phyloP scores from a whole-genome alignment of 2,113 vertebrate species.

The Sisor rabdophorus region DNA sequence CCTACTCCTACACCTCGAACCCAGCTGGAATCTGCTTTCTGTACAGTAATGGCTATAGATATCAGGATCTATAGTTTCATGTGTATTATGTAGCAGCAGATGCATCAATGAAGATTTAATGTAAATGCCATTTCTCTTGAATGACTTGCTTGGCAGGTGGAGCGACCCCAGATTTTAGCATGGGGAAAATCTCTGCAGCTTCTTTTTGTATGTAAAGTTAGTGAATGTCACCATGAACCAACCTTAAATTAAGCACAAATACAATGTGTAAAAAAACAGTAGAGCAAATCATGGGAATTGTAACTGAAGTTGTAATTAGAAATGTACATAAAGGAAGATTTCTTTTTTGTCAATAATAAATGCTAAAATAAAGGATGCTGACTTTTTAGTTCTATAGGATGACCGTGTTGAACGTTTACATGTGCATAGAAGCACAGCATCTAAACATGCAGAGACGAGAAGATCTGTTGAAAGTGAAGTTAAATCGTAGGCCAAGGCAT shows the following conservation, averaged over 20 bases:
- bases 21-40: slow-evolving; percentile 39
- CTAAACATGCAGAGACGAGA: not conserved
- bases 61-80: slow-evolving; percentile 78
- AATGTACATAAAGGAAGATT: slow-evolving; percentile 87
- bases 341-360: slow-evolving; percentile 83
- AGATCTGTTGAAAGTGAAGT: not conserved
- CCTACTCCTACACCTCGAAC: slow-evolving; percentile 26
- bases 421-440: not conserved
- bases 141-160: slow-evolving; percentile 72
- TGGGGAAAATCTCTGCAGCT: slow-evolving; percentile 60
- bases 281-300: slow-evolving; percentile 72
- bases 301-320: slow-evolving; percentile 85
- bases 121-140: slow-evolving; percentile 86
- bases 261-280: slow-evolving; percentile 55
- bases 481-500: not conserved
- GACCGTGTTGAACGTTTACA: not conserved
- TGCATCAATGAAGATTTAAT: slow-evolving; percentile 81
- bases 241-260: slow-evolving; percentile 52
- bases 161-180: slow-evolving; percentile 70
- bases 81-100: slow-evolving; percentile 90
- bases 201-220: slow-evolving; percentile 89
- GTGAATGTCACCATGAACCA: slow-evolving; percentile 72
- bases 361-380: slow-evolving; percentile 58
- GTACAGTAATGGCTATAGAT: slow-evolving; percentile 69
- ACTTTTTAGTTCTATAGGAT: not conserved